Base-by-base conservation (phyloP, 2,113 vertebrate species). In the Aix galericulata region DNA sequence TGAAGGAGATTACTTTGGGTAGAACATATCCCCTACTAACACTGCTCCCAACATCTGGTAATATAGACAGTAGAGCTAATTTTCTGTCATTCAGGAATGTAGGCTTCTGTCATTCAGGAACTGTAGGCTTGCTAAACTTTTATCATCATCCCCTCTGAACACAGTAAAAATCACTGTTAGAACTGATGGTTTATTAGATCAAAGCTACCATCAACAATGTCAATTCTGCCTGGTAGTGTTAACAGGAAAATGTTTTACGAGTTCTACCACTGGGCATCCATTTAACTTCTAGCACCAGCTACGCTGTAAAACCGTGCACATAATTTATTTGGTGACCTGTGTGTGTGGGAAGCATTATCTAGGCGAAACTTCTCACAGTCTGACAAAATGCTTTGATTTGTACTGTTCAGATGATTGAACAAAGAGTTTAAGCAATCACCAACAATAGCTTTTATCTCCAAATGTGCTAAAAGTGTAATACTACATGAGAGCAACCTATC, bases 331-430 rank as follows among this genome's bases (percentile, higher is more conserved):
- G 90, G 95, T 50, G 63, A 98, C 96, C 97, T 44, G 53, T 1
- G 3, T 94, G 93, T 93, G 91, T 48, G 74, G 95, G 86, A 98
- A 97, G 93, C 94, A 95, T 94, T 96, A 97, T 74, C 95, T 96
- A 97, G 91, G 94, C 76, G 71, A 97, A 98, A 98, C 92, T 95
- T 97, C 96, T 96, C 96, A 96, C 91, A 96, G 96, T 85, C 94
- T 97, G 96, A 97, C 96, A 97, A 97, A 98, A 97, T 88, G 94
- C 96, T 97, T 97, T 96, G 97, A 98, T 98, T 97, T 97, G 96
- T 78, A 95, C 96, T 87, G 95, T 96, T 98, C 95, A 97, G 92
- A 95, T 96, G 94, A 97, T 67, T 97, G 97, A 97, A 97, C 94
- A 98, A 96, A 97, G 86, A 97, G 82, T 97, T 96, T 91, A 97